Evolutionary conservation across 2,888 invertebrate genomes (phyloP).

Genomic region (Malthinus seriepunctatus): DNA sequence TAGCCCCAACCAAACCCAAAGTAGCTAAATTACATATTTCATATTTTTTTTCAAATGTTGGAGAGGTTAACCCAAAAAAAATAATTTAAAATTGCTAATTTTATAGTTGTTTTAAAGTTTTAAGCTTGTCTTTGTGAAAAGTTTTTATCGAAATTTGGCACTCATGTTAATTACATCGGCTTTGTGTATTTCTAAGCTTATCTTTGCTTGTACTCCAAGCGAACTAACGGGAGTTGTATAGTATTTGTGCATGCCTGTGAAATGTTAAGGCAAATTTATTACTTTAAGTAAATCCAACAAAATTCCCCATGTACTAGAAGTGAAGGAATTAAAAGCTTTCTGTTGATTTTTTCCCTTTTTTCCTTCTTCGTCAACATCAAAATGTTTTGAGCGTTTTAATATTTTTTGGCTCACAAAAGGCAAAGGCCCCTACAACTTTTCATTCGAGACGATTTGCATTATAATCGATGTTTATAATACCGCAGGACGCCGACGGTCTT

Average conservation of each 20-base stretch:
- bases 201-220: conserved; percentile 9
- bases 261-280: conserved; percentile 19
- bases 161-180: conserved; percentile 13
- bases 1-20: neutral
- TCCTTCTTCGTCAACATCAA: neutral
- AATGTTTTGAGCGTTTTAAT: conserved; percentile 9
- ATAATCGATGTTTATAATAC: conserved; percentile 24
- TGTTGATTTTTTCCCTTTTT: conserved; percentile 12
- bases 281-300: conserved; percentile 14
- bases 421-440: conserved; percentile 10
- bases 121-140: neutral
- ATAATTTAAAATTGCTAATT: too few species aligned
- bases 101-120: too few species aligned
- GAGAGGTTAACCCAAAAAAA: too few species aligned
- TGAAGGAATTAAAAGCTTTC: conserved; percentile 15
- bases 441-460: conserved; percentile 21
- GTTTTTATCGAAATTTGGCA: conserved; percentile 10
- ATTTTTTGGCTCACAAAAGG: neutral
- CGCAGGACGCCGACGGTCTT: conserved; percentile 19
- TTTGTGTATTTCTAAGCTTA: conserved; percentile 7
- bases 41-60: too few species aligned
- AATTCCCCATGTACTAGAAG: conserved; percentile 12
- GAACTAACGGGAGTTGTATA: conserved; percentile 5
- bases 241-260: conserved; percentile 12
- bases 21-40: too few species aligned